Percentiles rank a stretch among this genome's conserved stretches.
Conservation (phyloP, 2,113 vertebrate species). For the Haemorhous mexicanus region DNA sequence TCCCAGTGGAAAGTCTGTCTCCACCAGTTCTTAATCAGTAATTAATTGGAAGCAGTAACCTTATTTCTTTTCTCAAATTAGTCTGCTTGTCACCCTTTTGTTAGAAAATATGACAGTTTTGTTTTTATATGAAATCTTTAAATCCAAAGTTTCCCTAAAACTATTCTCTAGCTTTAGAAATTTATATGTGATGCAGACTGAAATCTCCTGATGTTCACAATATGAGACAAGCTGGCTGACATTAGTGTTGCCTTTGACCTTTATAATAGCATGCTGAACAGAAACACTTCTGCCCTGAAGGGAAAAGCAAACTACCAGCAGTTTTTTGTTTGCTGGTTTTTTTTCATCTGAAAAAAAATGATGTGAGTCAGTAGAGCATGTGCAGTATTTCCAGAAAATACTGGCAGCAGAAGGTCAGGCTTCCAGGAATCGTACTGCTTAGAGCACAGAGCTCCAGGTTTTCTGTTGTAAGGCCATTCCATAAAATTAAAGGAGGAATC, state of each 20-base stretch:
- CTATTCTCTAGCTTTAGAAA: background rate
- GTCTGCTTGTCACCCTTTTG: background rate
- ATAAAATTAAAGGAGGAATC: background rate
- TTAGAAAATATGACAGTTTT: background rate
- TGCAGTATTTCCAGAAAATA: slow-evolving; percentile 5
- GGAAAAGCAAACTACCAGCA: background rate
- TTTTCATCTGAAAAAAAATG: background rate
- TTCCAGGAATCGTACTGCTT: slow-evolving; percentile 17
- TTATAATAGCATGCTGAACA: background rate
- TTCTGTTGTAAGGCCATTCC: background rate
- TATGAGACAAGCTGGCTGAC: background rate
- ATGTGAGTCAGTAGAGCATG: background rate
- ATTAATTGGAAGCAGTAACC: background rate
- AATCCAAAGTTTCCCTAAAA: background rate
- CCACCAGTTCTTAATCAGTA: background rate
- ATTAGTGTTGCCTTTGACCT: background rate
- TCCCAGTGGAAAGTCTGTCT: background rate
- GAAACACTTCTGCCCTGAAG: background rate
- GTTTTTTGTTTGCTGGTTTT: background rate
- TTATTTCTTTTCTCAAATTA: background rate
- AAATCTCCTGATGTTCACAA: background rate
- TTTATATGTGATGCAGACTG: background rate
- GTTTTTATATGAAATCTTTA: background rate
- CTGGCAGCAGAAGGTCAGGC: background rate
- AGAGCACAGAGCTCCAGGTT: background rate